A percentile compares a stretch with the other conserved stretches of the same genome.
Evolutionary conservation across 92 coral and sea anemone genomes (phyloP).

Genomic region (Porites cylindrica): DNA sequence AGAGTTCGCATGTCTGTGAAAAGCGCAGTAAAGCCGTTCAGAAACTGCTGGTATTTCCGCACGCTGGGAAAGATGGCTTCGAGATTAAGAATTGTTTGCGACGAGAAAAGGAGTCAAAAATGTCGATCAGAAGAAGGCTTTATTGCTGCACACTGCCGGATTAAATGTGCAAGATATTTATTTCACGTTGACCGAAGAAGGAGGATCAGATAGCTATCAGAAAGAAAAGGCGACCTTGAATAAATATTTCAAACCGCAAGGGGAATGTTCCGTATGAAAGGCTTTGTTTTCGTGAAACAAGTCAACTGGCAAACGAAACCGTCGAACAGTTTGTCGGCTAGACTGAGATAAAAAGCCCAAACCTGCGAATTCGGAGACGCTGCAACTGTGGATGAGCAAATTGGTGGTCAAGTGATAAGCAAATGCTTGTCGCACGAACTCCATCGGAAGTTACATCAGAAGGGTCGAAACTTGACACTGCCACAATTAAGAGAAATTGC

Average conservation of each 20-base stretch:
- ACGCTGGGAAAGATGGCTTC: constrained; percentile 66
- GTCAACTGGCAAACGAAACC: no score
- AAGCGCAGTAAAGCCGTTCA: constrained; percentile 6
- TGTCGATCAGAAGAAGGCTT: constrained; percentile 62
- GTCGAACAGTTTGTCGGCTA: no score
- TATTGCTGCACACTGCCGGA: constrained; percentile 66
- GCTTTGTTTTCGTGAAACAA: no score
- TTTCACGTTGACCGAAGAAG: constrained; percentile 53
- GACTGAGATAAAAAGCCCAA: constrained; percentile 57
- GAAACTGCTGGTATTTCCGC: constrained; percentile 53
- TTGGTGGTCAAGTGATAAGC: constrained; percentile 56
- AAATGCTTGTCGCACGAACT: constrained; percentile 38
- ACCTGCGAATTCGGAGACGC: constrained; percentile 60
- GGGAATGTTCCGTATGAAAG: neutral
- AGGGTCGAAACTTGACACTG: constrained; percentile 41
- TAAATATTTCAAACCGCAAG: no score
- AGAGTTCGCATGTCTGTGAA: no score
- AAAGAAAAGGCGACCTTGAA: neutral
- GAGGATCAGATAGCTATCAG: constrained; percentile 14
- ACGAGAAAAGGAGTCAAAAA: constrained; percentile 58
- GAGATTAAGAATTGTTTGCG: constrained; percentile 58
- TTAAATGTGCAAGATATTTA: constrained; percentile 67
- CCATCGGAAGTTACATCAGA: constrained; percentile 42
- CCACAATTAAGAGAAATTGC: constrained; percentile 42
- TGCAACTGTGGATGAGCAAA: constrained; percentile 47